These are phyloP conservation scores for Champsocephalus gunnari DNA, from an alignment of 2,797 vertebrate species.

Conservation along the genomic window DNA sequence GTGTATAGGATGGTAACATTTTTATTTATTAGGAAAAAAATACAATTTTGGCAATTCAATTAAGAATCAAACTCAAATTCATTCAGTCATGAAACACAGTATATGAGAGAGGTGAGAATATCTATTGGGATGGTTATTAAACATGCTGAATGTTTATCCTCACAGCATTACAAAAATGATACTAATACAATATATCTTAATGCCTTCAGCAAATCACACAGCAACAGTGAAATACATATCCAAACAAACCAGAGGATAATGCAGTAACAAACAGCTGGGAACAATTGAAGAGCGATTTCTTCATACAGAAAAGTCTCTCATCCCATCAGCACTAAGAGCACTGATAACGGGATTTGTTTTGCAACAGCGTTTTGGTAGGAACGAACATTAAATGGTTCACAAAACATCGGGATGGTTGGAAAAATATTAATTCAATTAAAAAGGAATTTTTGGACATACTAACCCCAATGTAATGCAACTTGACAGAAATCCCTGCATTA, in stretches of 20 bases:
- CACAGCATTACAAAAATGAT: not conserved
- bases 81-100: not conserved
- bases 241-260: not conserved
- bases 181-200: not conserved
- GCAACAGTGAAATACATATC: not conserved
- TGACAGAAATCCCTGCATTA: not conserved
- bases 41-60: not conserved
- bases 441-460: not conserved
- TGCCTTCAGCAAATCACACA: not conserved
- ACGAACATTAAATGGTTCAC: not conserved
- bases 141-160: not conserved
- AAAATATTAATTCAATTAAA: conserved; percentile 9
- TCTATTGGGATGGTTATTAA: not conserved
- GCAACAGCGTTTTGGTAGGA: not conserved
- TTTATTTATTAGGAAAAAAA: conserved; percentile 23
- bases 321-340: not conserved
- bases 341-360: not conserved
- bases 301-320: not conserved
- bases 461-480: not conserved
- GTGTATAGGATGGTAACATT: conserved; percentile 10
- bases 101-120: not conserved
- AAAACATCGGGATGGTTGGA: not conserved
- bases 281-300: not conserved
- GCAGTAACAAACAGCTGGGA: not conserved
- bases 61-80: not conserved